These are phyloP conservation scores for Benthosema pterotum DNA, from an alignment of 2,797 vertebrate species.

Conservation along the genomic window DNA sequence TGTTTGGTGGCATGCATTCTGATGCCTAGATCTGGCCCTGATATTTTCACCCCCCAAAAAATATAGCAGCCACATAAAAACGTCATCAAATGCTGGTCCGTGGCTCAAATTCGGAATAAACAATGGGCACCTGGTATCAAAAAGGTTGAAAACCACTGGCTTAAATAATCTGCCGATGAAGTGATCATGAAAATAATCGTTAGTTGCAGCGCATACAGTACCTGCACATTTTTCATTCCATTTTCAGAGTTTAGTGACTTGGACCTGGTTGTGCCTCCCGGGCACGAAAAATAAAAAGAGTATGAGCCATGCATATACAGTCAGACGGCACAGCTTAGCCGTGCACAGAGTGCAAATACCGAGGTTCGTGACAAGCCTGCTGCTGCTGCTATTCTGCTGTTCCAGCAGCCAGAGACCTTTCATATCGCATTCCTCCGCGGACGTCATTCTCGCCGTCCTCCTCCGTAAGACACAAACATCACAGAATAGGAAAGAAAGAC, in stretches of 20 bases:
- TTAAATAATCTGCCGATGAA: too few relatives aligned
- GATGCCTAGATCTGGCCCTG: too few relatives aligned
- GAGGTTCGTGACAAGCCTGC: not conserved
- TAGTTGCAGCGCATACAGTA: too few relatives aligned
- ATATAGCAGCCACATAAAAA: too few relatives aligned
- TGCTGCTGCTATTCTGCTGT: not conserved
- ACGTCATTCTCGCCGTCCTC: not conserved
- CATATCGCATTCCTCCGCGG: not conserved
- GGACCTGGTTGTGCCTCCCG: slow-evolving; percentile 7
- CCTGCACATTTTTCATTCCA: slow-evolving; percentile 3
- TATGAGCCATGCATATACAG: not conserved
- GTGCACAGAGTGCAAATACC: not conserved
- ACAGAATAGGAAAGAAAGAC: not conserved
- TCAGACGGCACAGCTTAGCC: not conserved
- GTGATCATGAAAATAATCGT: too few relatives aligned
- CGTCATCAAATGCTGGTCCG: too few relatives aligned
- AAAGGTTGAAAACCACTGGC: too few relatives aligned
- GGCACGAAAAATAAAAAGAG: not conserved
- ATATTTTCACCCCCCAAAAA: too few relatives aligned
- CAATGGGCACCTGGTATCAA: too few relatives aligned
- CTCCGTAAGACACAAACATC: not conserved
- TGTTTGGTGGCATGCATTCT: too few relatives aligned
- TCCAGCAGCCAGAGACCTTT: slow-evolving; percentile 7
- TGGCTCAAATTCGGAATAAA: too few relatives aligned
- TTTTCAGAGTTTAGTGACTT: slow-evolving; percentile 5